Evolutionary conservation across 2,888 invertebrate species (phyloP).

Genomic region (Drosophila histrio): DNA sequence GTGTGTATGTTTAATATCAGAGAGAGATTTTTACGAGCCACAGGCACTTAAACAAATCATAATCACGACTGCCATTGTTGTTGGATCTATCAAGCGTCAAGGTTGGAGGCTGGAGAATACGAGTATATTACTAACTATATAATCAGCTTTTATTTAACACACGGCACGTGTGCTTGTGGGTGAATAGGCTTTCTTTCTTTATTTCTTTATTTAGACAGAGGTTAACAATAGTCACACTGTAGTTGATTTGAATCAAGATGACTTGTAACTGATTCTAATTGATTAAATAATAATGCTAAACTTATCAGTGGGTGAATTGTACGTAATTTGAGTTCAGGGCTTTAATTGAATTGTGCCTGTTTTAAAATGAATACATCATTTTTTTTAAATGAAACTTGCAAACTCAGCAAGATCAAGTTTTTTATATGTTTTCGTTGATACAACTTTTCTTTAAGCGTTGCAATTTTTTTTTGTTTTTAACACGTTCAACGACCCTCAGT

Average conservation of each 20-base stretch:
- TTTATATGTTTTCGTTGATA: neutral
- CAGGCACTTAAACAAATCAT: conserved; percentile 27
- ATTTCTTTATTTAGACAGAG: neutral
- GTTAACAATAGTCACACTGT: neutral
- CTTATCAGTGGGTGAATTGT: neutral
- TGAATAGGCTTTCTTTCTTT: too few relatives aligned
- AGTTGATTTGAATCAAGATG: neutral
- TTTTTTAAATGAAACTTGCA: neutral
- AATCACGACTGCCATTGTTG: conserved; percentile 7
- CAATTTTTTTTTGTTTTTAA: conserved; percentile 9
- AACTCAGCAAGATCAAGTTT: conserved; percentile 31
- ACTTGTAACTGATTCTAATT: neutral
- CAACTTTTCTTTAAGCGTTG: conserved; percentile 3
- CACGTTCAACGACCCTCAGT: conserved; percentile 37
- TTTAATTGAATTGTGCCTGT: neutral
- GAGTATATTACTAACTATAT: conserved; percentile 13
- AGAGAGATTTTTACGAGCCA: neutral
- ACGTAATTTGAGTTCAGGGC: neutral
- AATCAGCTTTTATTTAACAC: neutral
- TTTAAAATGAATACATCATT: neutral
- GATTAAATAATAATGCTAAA: neutral
- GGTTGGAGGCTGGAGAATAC: conserved; percentile 28
- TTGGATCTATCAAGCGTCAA: conserved; percentile 21
- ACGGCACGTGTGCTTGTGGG: neutral
- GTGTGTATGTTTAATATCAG: conserved; percentile 45